Evolutionary conservation across 2,888 invertebrate genomes (phyloP).

Genomic region (Campoplex capitator): DNA sequence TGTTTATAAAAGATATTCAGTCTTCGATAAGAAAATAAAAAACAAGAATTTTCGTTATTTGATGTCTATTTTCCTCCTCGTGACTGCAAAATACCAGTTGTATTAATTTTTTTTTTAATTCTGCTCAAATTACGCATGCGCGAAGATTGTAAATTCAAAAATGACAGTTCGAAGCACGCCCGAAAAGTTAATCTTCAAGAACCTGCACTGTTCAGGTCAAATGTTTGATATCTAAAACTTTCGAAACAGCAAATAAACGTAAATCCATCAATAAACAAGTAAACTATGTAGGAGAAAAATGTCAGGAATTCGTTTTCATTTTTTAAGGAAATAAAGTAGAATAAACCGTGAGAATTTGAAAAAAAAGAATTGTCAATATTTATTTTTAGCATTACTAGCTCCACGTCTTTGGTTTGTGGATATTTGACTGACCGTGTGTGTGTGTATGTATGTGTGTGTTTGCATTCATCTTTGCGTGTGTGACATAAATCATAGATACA

Average conservation of each 20-base stretch:
- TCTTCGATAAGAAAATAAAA: too few relatives aligned
- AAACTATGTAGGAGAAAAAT: not conserved
- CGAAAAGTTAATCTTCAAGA: not conserved
- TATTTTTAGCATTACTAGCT: constrained; percentile 80
- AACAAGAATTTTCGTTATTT: too few relatives aligned
- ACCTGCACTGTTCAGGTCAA: not conserved
- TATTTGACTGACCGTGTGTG: constrained; percentile 78
- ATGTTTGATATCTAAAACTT: not conserved
- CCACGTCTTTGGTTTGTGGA: constrained; percentile 84
- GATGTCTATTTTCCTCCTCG: too few relatives aligned
- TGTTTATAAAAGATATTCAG: too few relatives aligned
- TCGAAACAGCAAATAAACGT: not conserved
- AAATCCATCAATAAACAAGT: not conserved
- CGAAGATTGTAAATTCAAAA: not conserved
- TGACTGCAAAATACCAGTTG: too few relatives aligned
- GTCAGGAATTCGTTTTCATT: not conserved
- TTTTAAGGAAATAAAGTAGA: not conserved
- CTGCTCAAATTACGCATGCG: not conserved
- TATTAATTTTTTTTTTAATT: not conserved
- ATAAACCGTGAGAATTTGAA: constrained; percentile 25
- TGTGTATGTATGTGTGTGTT: not conserved
- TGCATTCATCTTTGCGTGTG: constrained; percentile 36
- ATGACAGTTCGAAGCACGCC: not conserved
- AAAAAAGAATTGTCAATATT: constrained; percentile 54
- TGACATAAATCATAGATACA: constrained; percentile 67